A percentile compares a stretch with the other conserved stretches of the same genome.
Conservation (phyloP, 2,113 vertebrate genomes). For the Micromys minutus region DNA sequence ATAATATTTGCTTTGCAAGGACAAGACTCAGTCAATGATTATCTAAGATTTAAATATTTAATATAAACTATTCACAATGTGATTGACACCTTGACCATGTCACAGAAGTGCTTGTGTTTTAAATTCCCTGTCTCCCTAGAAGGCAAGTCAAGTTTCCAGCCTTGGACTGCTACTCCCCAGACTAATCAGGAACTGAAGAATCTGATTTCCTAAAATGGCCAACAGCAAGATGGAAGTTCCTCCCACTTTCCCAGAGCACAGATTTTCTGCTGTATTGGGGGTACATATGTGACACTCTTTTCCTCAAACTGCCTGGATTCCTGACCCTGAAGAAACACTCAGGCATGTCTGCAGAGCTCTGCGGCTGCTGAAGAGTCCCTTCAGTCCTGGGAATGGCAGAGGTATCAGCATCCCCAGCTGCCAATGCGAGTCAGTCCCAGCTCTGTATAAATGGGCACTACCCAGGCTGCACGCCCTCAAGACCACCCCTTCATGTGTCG, state of each 20-base stretch:
- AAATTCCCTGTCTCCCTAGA: neutral
- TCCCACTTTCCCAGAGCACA: neutral
- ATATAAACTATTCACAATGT: neutral
- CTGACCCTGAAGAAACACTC: conserved; percentile 37
- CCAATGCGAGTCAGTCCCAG: too few species aligned
- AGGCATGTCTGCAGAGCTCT: neutral
- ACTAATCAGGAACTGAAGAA: neutral
- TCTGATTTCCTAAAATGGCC: conserved; percentile 10
- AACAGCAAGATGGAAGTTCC: neutral
- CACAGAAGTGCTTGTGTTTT: neutral
- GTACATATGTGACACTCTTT: neutral
- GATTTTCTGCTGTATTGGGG: neutral
- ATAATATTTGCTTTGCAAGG: neutral
- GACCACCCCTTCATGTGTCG: neutral
- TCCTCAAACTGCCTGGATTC: neutral
- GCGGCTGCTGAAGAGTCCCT: neutral
- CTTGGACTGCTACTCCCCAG: neutral
- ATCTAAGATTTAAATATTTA: neutral
- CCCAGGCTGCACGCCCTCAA: neutral
- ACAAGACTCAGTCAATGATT: neutral
- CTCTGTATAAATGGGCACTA: neutral
- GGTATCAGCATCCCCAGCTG: neutral
- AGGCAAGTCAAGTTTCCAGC: neutral
- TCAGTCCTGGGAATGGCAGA: neutral
- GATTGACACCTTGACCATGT: neutral